Percentiles rank a stretch among this genome's conserved stretches.
phyloP scores from a whole-genome alignment of 2,888 invertebrate species.

The Aphelenchoides bicaudatus region DNA sequence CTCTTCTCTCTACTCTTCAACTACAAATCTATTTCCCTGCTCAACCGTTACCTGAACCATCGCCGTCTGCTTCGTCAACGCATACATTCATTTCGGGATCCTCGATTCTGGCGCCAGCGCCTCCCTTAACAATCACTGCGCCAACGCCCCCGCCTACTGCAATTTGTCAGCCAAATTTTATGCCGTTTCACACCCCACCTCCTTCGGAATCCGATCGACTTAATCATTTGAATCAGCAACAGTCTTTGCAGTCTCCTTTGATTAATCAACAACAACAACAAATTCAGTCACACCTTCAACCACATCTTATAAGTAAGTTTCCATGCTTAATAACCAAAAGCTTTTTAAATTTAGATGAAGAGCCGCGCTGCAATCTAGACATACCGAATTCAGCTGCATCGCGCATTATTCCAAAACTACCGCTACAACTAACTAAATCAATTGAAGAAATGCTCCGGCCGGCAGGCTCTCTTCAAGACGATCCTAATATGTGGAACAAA shows the following conservation, averaged over 20 bases:
- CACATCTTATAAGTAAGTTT: too few relatives aligned
- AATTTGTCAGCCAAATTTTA: too few relatives aligned
- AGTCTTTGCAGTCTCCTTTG: background rate
- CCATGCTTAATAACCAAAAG: too few relatives aligned
- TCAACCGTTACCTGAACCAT: slow-evolving; percentile 18
- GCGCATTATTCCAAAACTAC: slow-evolving; percentile 40
- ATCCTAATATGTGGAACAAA: slow-evolving; percentile 31
- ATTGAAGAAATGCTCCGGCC: slow-evolving; percentile 51
- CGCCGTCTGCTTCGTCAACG: background rate
- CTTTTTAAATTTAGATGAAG: too few relatives aligned
- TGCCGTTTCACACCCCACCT: slow-evolving; percentile 8
- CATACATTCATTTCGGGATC: background rate
- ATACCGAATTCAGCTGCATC: slow-evolving; percentile 1
- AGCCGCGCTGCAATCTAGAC: background rate
- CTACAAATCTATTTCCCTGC: slow-evolving; percentile 16
- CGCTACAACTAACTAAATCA: slow-evolving; percentile 49
- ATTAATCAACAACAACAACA: background rate
- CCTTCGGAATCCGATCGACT: background rate
- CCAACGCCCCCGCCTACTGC: slow-evolving; percentile 6
- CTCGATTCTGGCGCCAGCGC: background rate
- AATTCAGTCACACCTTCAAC: too few relatives aligned
- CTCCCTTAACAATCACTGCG: slow-evolving; percentile 6
- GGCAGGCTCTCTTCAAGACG: slow-evolving; percentile 29
- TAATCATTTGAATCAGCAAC: background rate
- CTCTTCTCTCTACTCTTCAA: slow-evolving; percentile 11